These are phyloP conservation scores for Carterocephalus palaemon DNA, from an alignment of 2,888 invertebrate genomes.

Conservation along the genomic window DNA sequence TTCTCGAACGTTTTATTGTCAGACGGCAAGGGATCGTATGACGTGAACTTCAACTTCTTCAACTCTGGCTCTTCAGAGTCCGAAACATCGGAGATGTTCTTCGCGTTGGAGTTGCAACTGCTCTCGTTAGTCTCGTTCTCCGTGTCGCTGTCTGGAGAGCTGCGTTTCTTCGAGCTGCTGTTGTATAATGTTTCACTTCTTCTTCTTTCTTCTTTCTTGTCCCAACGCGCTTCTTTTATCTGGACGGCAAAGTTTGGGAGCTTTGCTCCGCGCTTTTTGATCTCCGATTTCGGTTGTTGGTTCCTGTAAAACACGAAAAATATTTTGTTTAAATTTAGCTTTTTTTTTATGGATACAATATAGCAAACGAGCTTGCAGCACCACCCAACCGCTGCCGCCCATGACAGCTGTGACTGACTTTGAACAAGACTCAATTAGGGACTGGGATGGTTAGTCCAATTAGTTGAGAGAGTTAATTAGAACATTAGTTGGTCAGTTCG, in stretches of 20 bases:
- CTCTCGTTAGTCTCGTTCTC: slow-evolving; percentile 66
- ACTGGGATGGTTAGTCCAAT: too few relatives aligned
- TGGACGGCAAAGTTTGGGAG: slow-evolving; percentile 80
- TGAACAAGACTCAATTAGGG: too few relatives aligned
- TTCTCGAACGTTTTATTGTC: slow-evolving; percentile 70
- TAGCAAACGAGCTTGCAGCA: too few relatives aligned
- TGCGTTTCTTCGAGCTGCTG: slow-evolving; percentile 56
- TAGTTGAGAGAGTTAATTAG: too few relatives aligned
- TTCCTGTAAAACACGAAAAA: too few relatives aligned
- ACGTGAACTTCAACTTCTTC: slow-evolving; percentile 68
- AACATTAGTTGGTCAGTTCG: too few relatives aligned
- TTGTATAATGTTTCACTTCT: slow-evolving; percentile 68
- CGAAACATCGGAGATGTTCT: slow-evolving; percentile 71
- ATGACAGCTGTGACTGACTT: too few relatives aligned
- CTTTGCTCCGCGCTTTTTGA: slow-evolving; percentile 81
- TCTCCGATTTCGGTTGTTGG: slow-evolving; percentile 62
- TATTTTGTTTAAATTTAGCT: too few relatives aligned
- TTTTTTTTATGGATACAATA: too few relatives aligned
- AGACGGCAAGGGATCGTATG: slow-evolving; percentile 64
- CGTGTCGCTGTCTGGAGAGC: slow-evolving; percentile 56
- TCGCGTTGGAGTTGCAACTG: slow-evolving; percentile 65
- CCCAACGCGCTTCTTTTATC: slow-evolving; percentile 73
- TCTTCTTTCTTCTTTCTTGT: slow-evolving; percentile 68
- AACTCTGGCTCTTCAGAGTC: slow-evolving; percentile 73
- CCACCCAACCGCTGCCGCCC: too few relatives aligned